A percentile compares a stretch with the other conserved stretches of the same genome.
phyloP scores from a whole-genome alignment of 2,113 vertebrate genomes.

The Aegithalos caudatus region DNA sequence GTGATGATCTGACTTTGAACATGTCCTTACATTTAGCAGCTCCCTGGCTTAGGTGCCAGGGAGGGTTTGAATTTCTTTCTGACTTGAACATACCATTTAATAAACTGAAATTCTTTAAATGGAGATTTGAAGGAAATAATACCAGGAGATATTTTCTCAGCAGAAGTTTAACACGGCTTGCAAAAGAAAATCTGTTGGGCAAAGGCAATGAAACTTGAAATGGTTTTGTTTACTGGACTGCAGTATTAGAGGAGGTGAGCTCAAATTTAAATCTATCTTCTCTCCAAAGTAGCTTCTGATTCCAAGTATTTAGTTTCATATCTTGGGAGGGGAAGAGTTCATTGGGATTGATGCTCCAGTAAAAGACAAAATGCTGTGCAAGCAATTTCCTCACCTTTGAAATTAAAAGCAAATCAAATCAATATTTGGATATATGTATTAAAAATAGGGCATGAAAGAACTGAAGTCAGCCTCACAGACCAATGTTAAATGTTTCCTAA shows the following conservation, averaged over 20 bases:
- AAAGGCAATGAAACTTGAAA: neutral
- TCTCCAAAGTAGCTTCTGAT: neutral
- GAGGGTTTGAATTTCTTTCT: neutral
- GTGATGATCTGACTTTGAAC: neutral
- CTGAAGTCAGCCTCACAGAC: neutral
- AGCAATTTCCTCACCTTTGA: neutral
- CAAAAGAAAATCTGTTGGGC: neutral
- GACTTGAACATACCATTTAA: neutral
- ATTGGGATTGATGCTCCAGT: neutral
- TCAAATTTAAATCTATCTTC: neutral
- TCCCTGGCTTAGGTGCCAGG: neutral
- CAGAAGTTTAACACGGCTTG: neutral
- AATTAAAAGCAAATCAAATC: neutral
- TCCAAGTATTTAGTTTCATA: neutral
- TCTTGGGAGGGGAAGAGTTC: neutral
- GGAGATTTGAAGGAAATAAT: neutral
- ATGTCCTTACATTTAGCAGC: constrained; percentile 17
- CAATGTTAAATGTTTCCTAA: neutral
- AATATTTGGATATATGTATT: neutral
- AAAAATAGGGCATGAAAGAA: neutral
- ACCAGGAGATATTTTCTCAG: neutral
- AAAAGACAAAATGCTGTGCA: neutral
- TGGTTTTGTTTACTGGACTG: constrained; percentile 3
- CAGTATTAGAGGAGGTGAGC: neutral
- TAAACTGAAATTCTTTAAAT: neutral